Percentiles rank a stretch among this genome's conserved stretches.
Evolutionary conservation across 1,140 invertebrate species (phyloP).

Genomic region (Papilio machaon): DNA sequence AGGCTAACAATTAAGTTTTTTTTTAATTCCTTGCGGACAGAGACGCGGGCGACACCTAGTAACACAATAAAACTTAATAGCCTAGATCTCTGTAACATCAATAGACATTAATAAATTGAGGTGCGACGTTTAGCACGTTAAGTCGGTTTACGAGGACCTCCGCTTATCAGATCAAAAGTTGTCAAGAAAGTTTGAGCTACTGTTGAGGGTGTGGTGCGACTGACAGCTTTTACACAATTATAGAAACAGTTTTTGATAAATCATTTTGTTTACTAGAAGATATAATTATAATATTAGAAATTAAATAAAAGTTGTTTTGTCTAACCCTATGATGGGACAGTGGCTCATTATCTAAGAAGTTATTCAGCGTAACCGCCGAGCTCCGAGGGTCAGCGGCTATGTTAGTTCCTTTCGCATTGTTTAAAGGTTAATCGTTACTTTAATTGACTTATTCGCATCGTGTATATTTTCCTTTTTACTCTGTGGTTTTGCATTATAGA

Average conservation of each 20-base stretch:
- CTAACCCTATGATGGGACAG: background rate
- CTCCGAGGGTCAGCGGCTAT: background rate
- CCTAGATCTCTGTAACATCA: slow-evolving; percentile 5
- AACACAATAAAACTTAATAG: background rate
- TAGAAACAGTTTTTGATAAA: background rate
- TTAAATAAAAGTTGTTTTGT: background rate
- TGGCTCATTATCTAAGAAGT: slow-evolving; percentile 13
- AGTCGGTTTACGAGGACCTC: slow-evolving; percentile 50
- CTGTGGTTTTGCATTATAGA: slow-evolving; percentile 35
- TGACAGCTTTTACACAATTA: slow-evolving; percentile 17
- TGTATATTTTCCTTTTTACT: slow-evolving; percentile 20
- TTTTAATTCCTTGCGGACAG: too few species aligned
- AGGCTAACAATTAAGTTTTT: too few species aligned
- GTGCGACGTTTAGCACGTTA: slow-evolving; percentile 55
- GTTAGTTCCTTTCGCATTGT: slow-evolving; percentile 38
- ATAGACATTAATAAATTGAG: slow-evolving; percentile 34
- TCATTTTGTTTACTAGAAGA: background rate
- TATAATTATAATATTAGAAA: background rate
- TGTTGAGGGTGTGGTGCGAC: slow-evolving; percentile 38
- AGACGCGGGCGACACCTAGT: background rate
- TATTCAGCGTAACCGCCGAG: background rate
- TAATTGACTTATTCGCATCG: slow-evolving; percentile 31
- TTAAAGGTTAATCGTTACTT: slow-evolving; percentile 48
- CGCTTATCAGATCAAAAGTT: slow-evolving; percentile 69
- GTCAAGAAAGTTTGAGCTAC: slow-evolving; percentile 50